Evolutionary conservation across 2,113 vertebrate species (phyloP).

Genomic region (Hoplias malabaricus): DNA sequence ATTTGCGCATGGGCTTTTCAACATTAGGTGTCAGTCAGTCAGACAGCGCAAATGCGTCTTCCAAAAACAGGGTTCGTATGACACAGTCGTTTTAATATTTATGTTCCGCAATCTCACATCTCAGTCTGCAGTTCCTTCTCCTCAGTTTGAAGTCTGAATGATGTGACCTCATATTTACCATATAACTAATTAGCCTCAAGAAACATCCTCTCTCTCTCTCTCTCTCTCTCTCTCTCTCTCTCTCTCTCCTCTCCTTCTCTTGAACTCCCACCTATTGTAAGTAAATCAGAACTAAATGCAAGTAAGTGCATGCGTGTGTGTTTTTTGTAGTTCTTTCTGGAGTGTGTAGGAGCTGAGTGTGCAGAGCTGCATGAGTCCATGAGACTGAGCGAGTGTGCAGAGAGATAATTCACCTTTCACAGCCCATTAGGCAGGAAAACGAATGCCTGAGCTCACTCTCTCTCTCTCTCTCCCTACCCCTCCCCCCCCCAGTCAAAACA

Average conservation of each 20-base stretch:
- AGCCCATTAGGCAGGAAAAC: conserved; percentile 45
- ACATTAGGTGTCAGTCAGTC: too few relatives aligned
- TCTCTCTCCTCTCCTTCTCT: conserved; percentile 3
- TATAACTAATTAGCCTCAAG: background rate
- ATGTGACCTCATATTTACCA: background rate
- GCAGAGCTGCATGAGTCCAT: background rate
- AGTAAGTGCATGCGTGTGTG: background rate
- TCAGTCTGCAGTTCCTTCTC: too few relatives aligned
- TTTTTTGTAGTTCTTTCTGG: background rate
- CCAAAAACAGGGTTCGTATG: too few relatives aligned
- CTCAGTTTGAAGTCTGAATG: too few relatives aligned
- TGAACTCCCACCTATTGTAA: background rate
- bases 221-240: background rate
- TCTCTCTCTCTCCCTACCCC: background rate
- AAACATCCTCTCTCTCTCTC: conserved; percentile 3
- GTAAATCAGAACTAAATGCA: background rate
- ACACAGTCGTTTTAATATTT: too few relatives aligned
- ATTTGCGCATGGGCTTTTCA: too few relatives aligned
- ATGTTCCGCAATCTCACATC: too few relatives aligned
- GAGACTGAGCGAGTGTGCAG: conserved; percentile 27
- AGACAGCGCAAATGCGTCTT: too few relatives aligned
- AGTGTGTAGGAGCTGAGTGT: background rate
- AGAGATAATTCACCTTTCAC: conserved; percentile 54
- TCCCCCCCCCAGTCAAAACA: conserved; percentile 16
- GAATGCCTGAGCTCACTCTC: background rate